phyloP scores from a whole-genome alignment of 2,113 vertebrate genomes.

The Bubo blakistoni region DNA sequence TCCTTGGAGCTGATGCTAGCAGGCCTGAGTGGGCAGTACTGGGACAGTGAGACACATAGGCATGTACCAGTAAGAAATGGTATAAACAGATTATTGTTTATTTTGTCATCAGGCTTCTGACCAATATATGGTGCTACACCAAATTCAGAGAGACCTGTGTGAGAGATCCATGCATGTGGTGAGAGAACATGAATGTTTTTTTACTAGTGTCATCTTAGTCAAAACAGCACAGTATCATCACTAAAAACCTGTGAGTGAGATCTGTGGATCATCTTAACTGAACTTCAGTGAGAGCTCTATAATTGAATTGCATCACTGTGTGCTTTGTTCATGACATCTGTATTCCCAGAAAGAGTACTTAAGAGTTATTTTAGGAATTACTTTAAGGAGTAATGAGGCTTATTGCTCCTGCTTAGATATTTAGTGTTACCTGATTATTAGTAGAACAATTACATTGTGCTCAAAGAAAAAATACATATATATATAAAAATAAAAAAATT shows the following conservation, averaged over 20 bases:
- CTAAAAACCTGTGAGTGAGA: neutral
- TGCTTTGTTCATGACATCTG: neutral
- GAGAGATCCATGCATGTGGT: neutral
- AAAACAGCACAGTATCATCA: neutral
- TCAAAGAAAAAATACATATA: neutral
- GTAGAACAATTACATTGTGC: neutral
- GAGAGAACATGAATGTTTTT: neutral
- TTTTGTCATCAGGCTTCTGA: neutral
- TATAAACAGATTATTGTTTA: neutral
- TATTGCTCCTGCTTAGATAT: neutral
- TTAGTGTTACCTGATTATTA: neutral
- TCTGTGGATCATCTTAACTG: neutral
- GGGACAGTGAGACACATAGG: neutral
- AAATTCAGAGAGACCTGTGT: neutral
- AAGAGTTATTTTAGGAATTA: neutral
- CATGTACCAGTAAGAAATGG: neutral
- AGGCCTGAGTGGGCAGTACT: neutral
- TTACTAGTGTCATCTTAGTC: neutral
- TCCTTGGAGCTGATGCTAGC: neutral
- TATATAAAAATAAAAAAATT: no score
- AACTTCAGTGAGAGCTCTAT: neutral
- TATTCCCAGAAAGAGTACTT: neutral
- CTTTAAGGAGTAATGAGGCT: neutral
- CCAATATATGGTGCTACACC: neutral
- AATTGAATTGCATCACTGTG: fast-evolving